Conservation (phyloP, 2,888 invertebrate genomes). For the Torymus tubicola region DNA sequence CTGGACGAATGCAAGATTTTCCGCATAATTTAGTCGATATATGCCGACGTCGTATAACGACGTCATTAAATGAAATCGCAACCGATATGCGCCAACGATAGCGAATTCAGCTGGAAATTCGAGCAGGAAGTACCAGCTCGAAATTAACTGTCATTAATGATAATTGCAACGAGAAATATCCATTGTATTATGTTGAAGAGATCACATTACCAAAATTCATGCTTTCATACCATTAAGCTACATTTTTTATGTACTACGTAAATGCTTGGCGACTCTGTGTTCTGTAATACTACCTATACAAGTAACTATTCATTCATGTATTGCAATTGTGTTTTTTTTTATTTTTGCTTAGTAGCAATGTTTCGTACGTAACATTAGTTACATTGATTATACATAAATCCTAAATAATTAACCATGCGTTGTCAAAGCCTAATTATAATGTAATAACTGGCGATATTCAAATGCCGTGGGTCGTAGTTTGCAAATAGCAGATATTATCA, state of each 20-base stretch:
- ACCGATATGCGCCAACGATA: conserved; percentile 29
- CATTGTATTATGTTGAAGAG: conserved; percentile 5
- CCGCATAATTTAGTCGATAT: conserved; percentile 29
- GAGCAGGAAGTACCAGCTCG: conserved; percentile 21
- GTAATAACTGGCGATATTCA: too few species aligned
- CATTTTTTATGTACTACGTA: background rate
- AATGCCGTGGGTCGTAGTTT: too few species aligned
- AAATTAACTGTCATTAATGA: conserved; percentile 47
- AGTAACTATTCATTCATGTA: too few species aligned
- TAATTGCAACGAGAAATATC: conserved; percentile 30
- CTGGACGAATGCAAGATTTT: conserved; percentile 26
- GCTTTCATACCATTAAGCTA: background rate
- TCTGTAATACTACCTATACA: too few species aligned
- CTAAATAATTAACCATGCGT: too few species aligned
- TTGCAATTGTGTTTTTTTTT: too few species aligned
- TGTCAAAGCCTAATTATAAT: too few species aligned
- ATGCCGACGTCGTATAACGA: conserved; percentile 28
- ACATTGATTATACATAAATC: background rate
- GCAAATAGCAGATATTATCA: too few species aligned
- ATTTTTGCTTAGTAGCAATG: too few species aligned
- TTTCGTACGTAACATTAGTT: background rate
- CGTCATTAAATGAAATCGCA: conserved; percentile 48
- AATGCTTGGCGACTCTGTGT: background rate
- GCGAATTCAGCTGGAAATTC: conserved; percentile 38
- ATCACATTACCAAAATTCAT: background rate